Percentiles rank a stretch among this genome's conserved stretches.
Conservation (phyloP, 2,797 vertebrate genomes). For the Champsocephalus gunnari region DNA sequence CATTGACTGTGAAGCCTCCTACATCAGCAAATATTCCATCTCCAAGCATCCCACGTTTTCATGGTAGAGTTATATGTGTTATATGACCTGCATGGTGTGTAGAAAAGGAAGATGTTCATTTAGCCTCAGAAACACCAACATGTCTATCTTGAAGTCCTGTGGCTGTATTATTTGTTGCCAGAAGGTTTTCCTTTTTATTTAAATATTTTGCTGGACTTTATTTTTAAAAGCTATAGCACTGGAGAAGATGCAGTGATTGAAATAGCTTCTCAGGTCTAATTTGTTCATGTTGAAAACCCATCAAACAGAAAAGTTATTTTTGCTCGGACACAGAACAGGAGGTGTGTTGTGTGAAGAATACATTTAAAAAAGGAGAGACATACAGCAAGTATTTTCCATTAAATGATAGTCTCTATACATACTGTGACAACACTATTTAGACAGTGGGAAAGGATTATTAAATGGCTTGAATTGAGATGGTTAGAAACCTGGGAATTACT, state of each 20-base stretch:
- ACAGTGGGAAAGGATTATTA: not conserved
- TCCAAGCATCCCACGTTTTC: conserved; percentile 16
- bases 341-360: not conserved
- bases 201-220: conserved; percentile 8
- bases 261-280: conserved; percentile 37
- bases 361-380: not conserved
- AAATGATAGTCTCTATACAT: not conserved
- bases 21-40: conserved; percentile 40
- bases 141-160: conserved; percentile 10
- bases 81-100: not conserved
- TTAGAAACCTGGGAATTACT: not conserved
- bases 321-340: conserved; percentile 5
- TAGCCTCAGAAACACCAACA: conserved; percentile 20
- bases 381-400: not conserved
- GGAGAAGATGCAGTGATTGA: conserved; percentile 28
- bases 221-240: conserved; percentile 17
- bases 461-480: not conserved
- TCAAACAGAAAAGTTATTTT: conserved; percentile 17
- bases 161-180: conserved; percentile 30
- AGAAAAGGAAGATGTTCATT: conserved; percentile 24
- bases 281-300: conserved; percentile 28
- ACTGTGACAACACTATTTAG: not conserved
- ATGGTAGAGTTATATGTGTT: not conserved
- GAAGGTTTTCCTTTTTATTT: conserved; percentile 16
- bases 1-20: conserved; percentile 28